Evolutionary conservation across 2,797 vertebrate species (phyloP).

Genomic region (Semaprochilodus insignis): DNA sequence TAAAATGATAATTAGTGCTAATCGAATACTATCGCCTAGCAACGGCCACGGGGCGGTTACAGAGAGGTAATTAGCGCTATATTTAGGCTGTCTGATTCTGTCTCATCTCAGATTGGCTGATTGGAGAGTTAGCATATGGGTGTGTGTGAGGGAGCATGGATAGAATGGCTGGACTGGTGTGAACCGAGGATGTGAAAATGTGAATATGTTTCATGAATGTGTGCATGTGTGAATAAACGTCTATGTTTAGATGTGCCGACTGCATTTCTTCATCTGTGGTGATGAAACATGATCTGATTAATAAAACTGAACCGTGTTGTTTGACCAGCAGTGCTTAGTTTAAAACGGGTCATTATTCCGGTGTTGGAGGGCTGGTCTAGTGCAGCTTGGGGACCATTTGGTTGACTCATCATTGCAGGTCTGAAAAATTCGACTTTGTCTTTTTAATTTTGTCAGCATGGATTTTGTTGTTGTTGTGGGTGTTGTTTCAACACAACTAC

Average conservation of each 20-base stretch:
- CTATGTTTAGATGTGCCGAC: neutral
- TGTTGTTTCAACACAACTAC: too few relatives aligned
- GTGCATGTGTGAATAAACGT: constrained; percentile 17
- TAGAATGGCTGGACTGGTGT: neutral
- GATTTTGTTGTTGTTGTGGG: too few relatives aligned
- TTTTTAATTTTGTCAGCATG: too few relatives aligned
- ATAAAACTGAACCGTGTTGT: too few relatives aligned
- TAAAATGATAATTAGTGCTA: constrained; percentile 70
- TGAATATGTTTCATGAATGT: neutral
- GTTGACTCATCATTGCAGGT: too few relatives aligned
- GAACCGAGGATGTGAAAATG: neutral
- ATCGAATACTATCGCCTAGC: constrained; percentile 67
- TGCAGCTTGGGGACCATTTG: too few relatives aligned
- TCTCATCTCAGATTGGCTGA: constrained; percentile 72
- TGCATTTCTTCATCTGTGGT: neutral
- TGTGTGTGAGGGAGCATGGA: neutral
- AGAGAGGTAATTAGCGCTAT: constrained; percentile 65
- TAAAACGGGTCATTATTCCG: too few relatives aligned
- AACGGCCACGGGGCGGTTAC: constrained; percentile 56
- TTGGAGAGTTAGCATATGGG: constrained; percentile 63
- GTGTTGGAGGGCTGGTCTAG: too few relatives aligned
- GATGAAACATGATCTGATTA: too few relatives aligned
- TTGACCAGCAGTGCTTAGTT: too few relatives aligned
- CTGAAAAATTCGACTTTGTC: too few relatives aligned
- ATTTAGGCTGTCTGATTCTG: constrained; percentile 62